Evolutionary conservation across 2,113 vertebrate genomes (phyloP).

Genomic region (Solea solea): DNA sequence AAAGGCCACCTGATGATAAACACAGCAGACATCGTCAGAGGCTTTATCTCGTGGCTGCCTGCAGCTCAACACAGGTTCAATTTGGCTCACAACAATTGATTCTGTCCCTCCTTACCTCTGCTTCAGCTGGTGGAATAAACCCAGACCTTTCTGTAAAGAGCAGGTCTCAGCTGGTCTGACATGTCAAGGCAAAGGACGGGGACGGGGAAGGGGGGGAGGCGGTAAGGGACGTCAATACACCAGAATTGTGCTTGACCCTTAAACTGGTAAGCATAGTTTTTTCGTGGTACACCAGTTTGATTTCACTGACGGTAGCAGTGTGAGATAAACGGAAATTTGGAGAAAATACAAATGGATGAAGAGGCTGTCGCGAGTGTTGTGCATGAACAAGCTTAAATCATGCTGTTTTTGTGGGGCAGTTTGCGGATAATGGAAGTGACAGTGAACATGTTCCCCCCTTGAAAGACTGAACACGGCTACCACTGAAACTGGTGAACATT

Average conservation of each 20-base stretch:
- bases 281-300: not conserved
- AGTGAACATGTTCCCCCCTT: no score
- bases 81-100: slow-evolving; percentile 83
- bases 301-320: not conserved
- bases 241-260: slow-evolving; percentile 24
- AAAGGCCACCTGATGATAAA: slow-evolving; percentile 85
- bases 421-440: no score
- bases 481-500: no score
- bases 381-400: no score
- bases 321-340: no score
- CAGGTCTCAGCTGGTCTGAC: slow-evolving; percentile 70
- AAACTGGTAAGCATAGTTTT: slow-evolving; percentile 9
- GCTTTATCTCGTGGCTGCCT: slow-evolving; percentile 79
- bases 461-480: no score
- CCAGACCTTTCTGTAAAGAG: slow-evolving; percentile 75
- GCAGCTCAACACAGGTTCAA: slow-evolving; percentile 79
- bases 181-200: slow-evolving; percentile 43
- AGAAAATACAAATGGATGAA: no score
- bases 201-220: slow-evolving; percentile 6
- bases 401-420: no score
- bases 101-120: slow-evolving; percentile 73
- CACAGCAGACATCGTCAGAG: slow-evolving; percentile 76
- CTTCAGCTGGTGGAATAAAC: slow-evolving; percentile 73
- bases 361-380: no score
- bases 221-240: slow-evolving; percentile 34